Percentiles rank a stretch among this genome's conserved stretches.
Conservation (phyloP, 2,113 vertebrate species). For the Lepisosteus oculatus region DNA sequence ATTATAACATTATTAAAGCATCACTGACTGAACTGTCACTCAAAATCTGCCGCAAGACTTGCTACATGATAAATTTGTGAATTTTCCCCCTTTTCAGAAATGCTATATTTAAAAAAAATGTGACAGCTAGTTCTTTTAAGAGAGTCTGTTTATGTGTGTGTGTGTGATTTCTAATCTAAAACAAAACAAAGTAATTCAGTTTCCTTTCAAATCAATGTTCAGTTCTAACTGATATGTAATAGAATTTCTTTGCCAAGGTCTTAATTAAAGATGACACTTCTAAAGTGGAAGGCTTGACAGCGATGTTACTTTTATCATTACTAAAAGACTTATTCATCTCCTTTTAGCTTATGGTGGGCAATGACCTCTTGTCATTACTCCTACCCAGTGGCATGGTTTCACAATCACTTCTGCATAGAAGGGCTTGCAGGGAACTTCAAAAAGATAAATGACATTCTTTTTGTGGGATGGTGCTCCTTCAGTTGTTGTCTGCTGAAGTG, state of each 20-base stretch:
- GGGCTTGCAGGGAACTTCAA: neutral
- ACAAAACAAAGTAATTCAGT: neutral
- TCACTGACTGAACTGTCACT: constrained; percentile 5
- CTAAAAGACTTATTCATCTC: constrained; percentile 20
- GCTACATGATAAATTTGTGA: neutral
- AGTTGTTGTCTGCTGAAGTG: neutral
- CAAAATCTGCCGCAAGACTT: constrained; percentile 4
- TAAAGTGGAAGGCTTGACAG: constrained; percentile 10
- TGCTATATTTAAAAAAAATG: neutral
- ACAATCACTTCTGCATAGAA: neutral
- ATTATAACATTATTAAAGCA: constrained; percentile 15
- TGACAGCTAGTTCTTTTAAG: constrained; percentile 12
- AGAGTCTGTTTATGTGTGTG: neutral
- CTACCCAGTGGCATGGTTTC: constrained; percentile 1
- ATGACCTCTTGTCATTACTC: constrained; percentile 3
- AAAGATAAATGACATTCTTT: constrained; percentile 2
- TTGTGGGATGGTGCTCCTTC: too few species aligned
- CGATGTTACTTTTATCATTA: neutral
- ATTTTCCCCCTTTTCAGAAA: neutral
- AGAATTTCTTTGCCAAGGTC: neutral
- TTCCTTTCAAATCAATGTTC: too few species aligned
- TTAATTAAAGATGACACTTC: constrained; percentile 24
- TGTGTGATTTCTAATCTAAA: neutral
- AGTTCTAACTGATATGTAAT: too few species aligned
- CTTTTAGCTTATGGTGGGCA: constrained; percentile 3